phyloP scores from a whole-genome alignment of 2,113 vertebrate species.

The Brachypodius melanocephalos region DNA sequence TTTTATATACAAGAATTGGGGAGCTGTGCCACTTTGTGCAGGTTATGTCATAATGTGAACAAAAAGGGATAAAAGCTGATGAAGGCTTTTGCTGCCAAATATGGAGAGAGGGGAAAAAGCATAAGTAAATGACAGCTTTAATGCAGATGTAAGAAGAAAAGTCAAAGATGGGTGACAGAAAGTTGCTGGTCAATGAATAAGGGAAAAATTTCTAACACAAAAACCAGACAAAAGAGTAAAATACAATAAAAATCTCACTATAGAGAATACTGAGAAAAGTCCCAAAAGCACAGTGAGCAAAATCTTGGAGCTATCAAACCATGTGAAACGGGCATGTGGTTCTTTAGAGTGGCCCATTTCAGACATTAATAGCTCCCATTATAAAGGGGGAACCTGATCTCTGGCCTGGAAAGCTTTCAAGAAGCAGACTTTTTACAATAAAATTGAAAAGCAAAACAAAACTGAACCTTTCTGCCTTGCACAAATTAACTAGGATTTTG shows the following conservation, averaged over 20 bases:
- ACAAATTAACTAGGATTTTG: conserved; percentile 39
- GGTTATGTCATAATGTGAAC: conserved; percentile 87
- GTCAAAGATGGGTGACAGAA: conserved; percentile 85
- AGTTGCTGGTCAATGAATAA: conserved; percentile 85
- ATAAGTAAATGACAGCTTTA: conserved; percentile 84
- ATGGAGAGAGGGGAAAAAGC: conserved; percentile 71
- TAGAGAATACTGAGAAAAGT: conserved; percentile 86
- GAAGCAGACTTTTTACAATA: conserved; percentile 62
- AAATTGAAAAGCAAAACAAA: conserved; percentile 64
- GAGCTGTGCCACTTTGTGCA: conserved; percentile 84
- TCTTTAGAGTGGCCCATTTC: conserved; percentile 68
- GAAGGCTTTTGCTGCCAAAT: conserved; percentile 83
- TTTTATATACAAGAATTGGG: conserved; percentile 87
- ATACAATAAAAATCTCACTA: conserved; percentile 83
- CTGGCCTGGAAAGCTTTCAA: conserved; percentile 54
- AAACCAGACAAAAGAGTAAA: conserved; percentile 85
- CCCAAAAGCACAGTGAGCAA: conserved; percentile 83
- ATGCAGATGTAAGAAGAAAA: conserved; percentile 83
- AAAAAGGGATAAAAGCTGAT: conserved; percentile 82
- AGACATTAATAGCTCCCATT: conserved; percentile 51
- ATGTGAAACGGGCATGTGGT: conserved; percentile 79
- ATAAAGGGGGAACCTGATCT: conserved; percentile 62
- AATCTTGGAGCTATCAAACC: conserved; percentile 79
- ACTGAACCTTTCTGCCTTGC: conserved; percentile 1
- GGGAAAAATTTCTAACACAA: conserved; percentile 79